Conservation (phyloP, 2,888 invertebrate genomes). For the Acholoe squamosa region DNA sequence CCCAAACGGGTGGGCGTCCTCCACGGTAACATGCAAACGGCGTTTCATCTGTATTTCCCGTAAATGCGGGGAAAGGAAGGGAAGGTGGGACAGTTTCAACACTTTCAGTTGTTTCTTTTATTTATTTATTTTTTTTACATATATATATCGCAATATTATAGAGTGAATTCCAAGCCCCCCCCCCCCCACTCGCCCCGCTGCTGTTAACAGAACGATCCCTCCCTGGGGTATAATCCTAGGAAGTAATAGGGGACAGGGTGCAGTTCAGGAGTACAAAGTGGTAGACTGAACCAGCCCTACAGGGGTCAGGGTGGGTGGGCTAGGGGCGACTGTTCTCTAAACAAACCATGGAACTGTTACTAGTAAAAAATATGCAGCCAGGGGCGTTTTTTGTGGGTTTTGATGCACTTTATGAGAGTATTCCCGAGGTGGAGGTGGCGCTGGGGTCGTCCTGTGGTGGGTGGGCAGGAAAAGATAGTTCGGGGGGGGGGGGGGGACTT, state of each 20-base stretch:
- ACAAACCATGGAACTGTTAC: neutral
- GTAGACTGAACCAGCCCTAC: neutral
- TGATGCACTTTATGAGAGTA: constrained; percentile 17
- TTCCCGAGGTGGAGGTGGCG: neutral
- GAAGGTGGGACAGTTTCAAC: no score
- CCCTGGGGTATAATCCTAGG: neutral
- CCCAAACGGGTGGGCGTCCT: neutral
- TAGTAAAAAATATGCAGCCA: neutral
- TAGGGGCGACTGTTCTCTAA: neutral
- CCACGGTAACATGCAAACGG: neutral
- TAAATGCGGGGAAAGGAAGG: no score
- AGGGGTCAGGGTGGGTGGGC: constrained; percentile 22
- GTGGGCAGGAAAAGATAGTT: neutral
- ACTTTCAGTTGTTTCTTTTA: no score
- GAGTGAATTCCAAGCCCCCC: no score
- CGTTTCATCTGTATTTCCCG: no score
- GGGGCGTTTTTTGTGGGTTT: constrained; percentile 13
- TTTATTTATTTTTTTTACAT: no score
- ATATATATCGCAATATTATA: no score
- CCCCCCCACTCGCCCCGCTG: no score
- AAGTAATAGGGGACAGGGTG: neutral
- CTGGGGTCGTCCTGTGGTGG: neutral
- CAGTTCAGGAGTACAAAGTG: neutral
- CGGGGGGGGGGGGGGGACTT: neutral
- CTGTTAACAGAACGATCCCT: no score